Conservation (phyloP, 2,113 vertebrate genomes). For the Forbesichthys papilliferus region DNA sequence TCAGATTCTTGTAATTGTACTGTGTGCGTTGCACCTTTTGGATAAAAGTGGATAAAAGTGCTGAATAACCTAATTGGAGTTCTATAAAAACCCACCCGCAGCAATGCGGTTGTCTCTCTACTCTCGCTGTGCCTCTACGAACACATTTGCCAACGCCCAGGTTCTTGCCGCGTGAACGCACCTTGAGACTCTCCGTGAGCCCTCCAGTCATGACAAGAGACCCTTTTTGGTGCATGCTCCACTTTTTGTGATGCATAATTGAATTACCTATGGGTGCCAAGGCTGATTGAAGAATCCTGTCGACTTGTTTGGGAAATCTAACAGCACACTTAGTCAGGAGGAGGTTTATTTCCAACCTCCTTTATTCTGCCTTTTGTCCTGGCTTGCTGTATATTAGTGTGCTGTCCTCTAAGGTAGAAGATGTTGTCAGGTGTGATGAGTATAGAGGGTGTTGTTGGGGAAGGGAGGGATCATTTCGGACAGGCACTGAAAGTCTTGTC, state of each 20-base stretch:
- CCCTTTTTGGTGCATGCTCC: slow-evolving; percentile 24
- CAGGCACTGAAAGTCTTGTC: slow-evolving; percentile 47
- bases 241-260: slow-evolving; percentile 68
- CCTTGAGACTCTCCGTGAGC: slow-evolving; percentile 6
- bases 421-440: slow-evolving; percentile 54
- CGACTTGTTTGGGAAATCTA: slow-evolving; percentile 45
- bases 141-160: background rate
- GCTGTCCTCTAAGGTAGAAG: slow-evolving; percentile 17
- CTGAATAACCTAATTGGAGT: no score
- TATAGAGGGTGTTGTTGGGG: slow-evolving; percentile 28
- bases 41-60: background rate
- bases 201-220: slow-evolving; percentile 30
- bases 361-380: slow-evolving; percentile 18
- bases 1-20: no score
- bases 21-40: background rate
- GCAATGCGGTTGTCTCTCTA: no score
- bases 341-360: slow-evolving; percentile 33
- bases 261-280: slow-evolving; percentile 45
- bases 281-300: slow-evolving; percentile 66
- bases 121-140: background rate
- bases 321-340: slow-evolving; percentile 50
- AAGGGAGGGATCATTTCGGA: slow-evolving; percentile 33
- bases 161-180: slow-evolving; percentile 14
- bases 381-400: slow-evolving; percentile 12
- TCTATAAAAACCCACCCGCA: no score